These are phyloP conservation scores for Salticus scenicus DNA, from an alignment of 2,888 invertebrate genomes.

Conservation along the genomic window DNA sequence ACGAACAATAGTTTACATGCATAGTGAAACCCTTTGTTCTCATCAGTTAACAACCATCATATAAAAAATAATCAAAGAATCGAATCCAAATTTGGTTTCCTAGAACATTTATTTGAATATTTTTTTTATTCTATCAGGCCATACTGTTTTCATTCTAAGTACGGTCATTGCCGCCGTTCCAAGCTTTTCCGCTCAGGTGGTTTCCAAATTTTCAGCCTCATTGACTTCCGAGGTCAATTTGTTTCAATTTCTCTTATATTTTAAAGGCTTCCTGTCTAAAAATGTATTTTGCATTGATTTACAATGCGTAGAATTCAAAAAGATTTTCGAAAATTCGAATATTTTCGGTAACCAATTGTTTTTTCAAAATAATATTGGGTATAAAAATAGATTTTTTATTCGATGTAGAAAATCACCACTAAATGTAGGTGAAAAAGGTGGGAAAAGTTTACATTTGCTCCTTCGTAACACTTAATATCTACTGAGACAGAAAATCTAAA, in stretches of 20 bases:
- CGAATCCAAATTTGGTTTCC: not conserved
- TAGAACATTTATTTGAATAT: not conserved
- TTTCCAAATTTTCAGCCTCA: conserved; percentile 50
- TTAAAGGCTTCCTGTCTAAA: conserved; percentile 12
- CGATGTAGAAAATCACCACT: too few species aligned
- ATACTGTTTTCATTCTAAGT: not conserved
- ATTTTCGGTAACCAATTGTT: too few species aligned
- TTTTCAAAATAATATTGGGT: too few species aligned
- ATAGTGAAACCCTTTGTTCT: not conserved
- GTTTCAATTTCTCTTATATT: conserved; percentile 22
- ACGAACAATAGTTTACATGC: not conserved
- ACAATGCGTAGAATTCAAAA: not conserved
- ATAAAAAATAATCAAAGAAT: not conserved
- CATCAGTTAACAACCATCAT: not conserved
- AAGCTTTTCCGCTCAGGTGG: conserved; percentile 51
- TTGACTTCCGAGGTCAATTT: conserved; percentile 59
- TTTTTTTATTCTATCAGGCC: not conserved
- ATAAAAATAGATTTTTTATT: too few species aligned
- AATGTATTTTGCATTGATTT: conserved; percentile 12
- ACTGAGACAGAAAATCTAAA: too few species aligned
- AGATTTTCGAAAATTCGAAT: not conserved
- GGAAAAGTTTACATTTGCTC: too few species aligned
- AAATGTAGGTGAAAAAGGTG: too few species aligned
- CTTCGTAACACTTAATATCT: too few species aligned
- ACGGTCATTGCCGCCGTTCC: conserved; percentile 58